Evolutionary conservation across 1,140 invertebrate genomes (phyloP), one percentile per base, ranked within the genome.

Genomic region (Diorhabda elongata): DNA sequence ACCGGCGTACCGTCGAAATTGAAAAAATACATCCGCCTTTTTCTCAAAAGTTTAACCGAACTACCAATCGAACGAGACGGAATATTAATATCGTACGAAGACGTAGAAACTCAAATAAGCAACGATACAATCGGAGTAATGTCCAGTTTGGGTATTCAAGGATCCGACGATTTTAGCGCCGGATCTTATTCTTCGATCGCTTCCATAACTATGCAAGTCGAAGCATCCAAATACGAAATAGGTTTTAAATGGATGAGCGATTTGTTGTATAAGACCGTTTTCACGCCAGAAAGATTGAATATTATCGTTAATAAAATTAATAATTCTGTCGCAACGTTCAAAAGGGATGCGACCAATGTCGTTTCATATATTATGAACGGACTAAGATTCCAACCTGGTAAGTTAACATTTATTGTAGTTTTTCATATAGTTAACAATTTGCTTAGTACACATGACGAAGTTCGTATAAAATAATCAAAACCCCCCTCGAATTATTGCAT

Each of bases 221-320:
- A 94, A 81, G 85, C 89, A 7, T 82, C 85, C 52, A 91, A 94
- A 75, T 96, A 93, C 78, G 83, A 86, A 4, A 86, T 86, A 74
- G 90, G 91, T 1, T 86, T 96, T 2, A 82, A 88, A 61, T 94
- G 92, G 88, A 79, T 95, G 9, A 85, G 88, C 73, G 90, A 94
- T 72, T 80, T 96, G 2, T 79, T 96, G 7, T 92, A 89, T 73
- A 77, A 88, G 3, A 87, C 89, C 9, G 84, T 88, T 69, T 88
- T 96, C 66, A 90, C 86, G 4, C 83, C 85, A 42, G 90, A 94
- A 58, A 85, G 93, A 75, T 78, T 95, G 4, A 87, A 89, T 76
- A 89, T 94, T 7, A 88, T 92, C 65, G 87, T 89, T 3, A 86
- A 88, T 63, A 93, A 93, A 81, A 85, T 92, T 75, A 81, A 89